Base-by-base conservation (phyloP, 2,888 invertebrate genomes). In the Conops quadrifasciatus region DNA sequence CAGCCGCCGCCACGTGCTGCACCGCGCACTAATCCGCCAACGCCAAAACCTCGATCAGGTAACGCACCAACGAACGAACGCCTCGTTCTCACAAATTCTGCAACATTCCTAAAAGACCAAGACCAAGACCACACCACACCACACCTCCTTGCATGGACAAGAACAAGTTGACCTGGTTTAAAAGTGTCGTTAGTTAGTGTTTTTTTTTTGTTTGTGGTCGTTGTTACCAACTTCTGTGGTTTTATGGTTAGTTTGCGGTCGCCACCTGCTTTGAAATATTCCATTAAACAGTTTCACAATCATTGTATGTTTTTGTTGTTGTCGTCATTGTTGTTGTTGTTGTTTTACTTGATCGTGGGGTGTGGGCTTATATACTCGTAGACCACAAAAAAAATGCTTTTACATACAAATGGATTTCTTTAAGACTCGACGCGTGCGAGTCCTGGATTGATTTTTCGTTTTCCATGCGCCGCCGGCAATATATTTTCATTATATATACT, bases 21-120 rank as follows among this genome's bases (percentile, higher is more conserved):
- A 69, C 85, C 85, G 73, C 82, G 85, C 73, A 79, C 58, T 51
- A 78, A 78, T 75, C 81, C 81, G 74, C 86, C 86, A 77, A 86
- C 85, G 71, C 85, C 86, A 72, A 86, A 85, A 75, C 86, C 86
- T 60, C 82, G 86, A 74, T 83, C 83, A 83, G 83, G 81, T 85
- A 83, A 80, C 75, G 71, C 59, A 5, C 2, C 53, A 24, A 3
- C 36, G 43, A 26, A 43, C 43, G 16, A n/a, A 19, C 47, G 15
- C 36, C 36, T 36, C 36, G 36, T 7, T 7, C 36, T 36, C 9
- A 7, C 5, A 43, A 62, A 43, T 62, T 62, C 62, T 16, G 11
- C 36, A 16, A 16, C 59, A 59, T 24, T 26, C 16, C 13, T n/a
- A 62, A 62, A 16, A 36, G 47, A n/a, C n/a, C n/a, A n/a, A n/a